Percentiles rank a stretch among this genome's conserved stretches.
Conservation (phyloP, 2,113 vertebrate species). For the Elanus axillaris region DNA sequence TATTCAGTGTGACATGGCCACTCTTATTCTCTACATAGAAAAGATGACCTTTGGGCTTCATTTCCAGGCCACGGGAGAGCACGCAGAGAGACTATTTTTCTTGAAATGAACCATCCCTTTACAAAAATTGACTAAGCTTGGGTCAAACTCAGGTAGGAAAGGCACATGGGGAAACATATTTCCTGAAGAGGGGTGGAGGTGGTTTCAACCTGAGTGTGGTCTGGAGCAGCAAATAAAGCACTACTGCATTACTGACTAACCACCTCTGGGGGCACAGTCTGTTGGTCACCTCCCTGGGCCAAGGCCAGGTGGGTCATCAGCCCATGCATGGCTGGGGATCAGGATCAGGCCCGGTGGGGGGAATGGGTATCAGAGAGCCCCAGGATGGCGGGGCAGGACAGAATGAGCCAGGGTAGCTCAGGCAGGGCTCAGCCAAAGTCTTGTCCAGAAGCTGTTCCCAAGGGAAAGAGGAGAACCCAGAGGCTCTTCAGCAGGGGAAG, state of each 20-base stretch:
- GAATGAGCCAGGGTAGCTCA: background rate
- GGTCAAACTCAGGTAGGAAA: background rate
- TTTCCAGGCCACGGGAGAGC: background rate
- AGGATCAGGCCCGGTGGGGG: fast-evolving
- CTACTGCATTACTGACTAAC: background rate
- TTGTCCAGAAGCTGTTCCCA: background rate
- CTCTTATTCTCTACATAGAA: background rate
- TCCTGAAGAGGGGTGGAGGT: background rate
- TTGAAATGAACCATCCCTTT: background rate
- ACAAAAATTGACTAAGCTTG: background rate
- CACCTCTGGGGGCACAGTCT: background rate
- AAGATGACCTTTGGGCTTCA: background rate
- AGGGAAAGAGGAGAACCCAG: background rate
- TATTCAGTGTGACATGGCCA: background rate
- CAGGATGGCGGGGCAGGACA: fast-evolving
- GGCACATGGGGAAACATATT: background rate
- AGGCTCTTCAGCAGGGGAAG: background rate
- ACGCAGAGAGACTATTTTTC: background rate
- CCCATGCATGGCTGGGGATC: too few species aligned
- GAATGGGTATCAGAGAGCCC: background rate
- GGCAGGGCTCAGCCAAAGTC: background rate
- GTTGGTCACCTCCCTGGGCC: background rate
- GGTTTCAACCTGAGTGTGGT: background rate
- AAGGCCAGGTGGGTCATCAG: fast-evolving
- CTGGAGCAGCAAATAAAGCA: background rate